A percentile compares a stretch with the other conserved stretches of the same genome.
Conservation (phyloP, 2,888 invertebrate genomes). For the Ormyrus pomaceus region DNA sequence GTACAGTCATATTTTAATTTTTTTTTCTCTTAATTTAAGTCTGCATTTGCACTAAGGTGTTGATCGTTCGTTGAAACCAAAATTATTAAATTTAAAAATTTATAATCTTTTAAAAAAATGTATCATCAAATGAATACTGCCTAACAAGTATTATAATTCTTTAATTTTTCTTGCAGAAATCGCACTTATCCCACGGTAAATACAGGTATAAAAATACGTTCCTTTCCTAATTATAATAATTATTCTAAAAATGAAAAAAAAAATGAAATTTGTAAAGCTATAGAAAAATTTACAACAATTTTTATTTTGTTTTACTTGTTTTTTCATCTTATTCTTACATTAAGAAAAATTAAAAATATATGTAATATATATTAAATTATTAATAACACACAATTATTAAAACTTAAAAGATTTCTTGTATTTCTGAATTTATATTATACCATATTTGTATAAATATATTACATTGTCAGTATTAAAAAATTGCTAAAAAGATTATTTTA, state of each 20-base stretch:
- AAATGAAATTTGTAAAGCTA: background rate
- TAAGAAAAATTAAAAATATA: background rate
- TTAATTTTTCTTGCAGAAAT: background rate
- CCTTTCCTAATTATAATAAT: conserved; percentile 21
- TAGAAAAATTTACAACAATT: conserved; percentile 14
- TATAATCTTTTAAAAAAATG: conserved; percentile 8
- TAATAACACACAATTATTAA: background rate
- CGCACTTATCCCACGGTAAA: background rate
- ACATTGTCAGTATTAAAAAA: too few relatives aligned
- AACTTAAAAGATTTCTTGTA: background rate
- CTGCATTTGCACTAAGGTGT: conserved; percentile 64
- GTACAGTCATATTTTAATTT: conserved; percentile 67
- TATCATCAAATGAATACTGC: background rate
- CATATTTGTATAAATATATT: too few relatives aligned
- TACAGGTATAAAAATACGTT: background rate
- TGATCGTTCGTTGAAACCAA: conserved; percentile 60
- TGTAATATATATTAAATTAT: background rate
- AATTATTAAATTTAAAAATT: background rate
- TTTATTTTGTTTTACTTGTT: background rate
- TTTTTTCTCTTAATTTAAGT: conserved; percentile 33
- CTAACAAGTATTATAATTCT: too few relatives aligned
- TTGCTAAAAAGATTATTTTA: too few relatives aligned
- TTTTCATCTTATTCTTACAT: background rate
- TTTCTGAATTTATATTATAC: background rate
- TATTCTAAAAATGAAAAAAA: conserved; percentile 4